Percentiles rank a stretch among this genome's conserved stretches.
Conservation (phyloP, 2,888 invertebrate genomes). For the Agonopterix arenella region DNA sequence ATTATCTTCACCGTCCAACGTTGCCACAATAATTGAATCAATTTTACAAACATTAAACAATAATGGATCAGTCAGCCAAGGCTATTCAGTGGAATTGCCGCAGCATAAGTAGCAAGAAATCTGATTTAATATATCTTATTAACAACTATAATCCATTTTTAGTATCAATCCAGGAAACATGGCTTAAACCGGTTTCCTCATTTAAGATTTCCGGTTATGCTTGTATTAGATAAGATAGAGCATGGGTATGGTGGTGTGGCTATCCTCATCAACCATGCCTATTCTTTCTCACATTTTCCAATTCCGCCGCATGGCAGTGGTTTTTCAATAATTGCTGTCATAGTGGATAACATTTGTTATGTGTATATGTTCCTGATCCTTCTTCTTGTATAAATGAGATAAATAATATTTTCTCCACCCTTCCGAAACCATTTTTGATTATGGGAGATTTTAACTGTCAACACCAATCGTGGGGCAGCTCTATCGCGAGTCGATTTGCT, state of each 20-base stretch:
- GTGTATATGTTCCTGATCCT: background rate
- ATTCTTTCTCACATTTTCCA: background rate
- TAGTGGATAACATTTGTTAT: background rate
- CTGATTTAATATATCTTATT: background rate
- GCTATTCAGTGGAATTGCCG: background rate
- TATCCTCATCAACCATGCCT: background rate
- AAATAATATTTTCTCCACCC: background rate
- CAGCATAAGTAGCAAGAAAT: background rate
- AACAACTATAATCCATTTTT: background rate
- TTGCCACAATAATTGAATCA: background rate
- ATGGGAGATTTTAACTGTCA: constrained; percentile 1
- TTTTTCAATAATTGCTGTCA: background rate
- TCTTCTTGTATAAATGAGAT: background rate
- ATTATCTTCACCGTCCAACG: background rate
- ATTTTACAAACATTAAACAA: background rate
- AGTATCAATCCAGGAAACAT: background rate
- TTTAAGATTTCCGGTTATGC: constrained; percentile 5
- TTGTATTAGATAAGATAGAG: constrained; percentile 3
- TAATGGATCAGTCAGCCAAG: background rate
- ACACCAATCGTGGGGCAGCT: background rate
- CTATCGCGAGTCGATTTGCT: background rate
- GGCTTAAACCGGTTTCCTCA: background rate
- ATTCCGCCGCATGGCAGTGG: background rate
- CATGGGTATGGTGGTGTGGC: constrained; percentile 3
- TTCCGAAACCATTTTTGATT: background rate